Conservation (phyloP, 2,888 invertebrate genomes). For the Amitus sp. region DNA sequence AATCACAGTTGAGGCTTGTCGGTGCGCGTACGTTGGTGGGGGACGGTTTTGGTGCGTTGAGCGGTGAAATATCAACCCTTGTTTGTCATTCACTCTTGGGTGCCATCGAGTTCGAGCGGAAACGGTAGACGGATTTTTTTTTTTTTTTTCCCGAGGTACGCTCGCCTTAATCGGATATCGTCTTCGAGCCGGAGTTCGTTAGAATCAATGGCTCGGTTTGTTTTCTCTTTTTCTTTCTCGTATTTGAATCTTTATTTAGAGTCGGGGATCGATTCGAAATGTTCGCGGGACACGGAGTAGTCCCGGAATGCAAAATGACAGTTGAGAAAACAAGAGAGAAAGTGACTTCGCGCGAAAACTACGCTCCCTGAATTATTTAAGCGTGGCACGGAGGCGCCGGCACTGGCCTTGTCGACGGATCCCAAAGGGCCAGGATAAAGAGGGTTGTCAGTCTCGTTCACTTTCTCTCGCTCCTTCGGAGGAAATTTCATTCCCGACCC, state of each 20-base stretch:
- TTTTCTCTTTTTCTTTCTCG: neutral
- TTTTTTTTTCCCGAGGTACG: too few relatives aligned
- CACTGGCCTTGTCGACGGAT: constrained; percentile 17
- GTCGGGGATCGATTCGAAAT: constrained; percentile 18
- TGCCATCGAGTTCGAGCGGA: too few relatives aligned
- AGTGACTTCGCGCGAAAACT: constrained; percentile 24
- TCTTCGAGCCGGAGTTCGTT: neutral
- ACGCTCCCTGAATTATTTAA: constrained; percentile 34
- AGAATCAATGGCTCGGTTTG: neutral
- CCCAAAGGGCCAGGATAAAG: constrained; percentile 10
- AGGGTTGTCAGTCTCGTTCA: constrained; percentile 3
- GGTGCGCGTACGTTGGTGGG: too few relatives aligned
- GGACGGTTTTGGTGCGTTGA: too few relatives aligned
- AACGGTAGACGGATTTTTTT: too few relatives aligned
- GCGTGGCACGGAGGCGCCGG: constrained; percentile 3
- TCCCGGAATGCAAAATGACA: constrained; percentile 32
- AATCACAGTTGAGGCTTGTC: too few relatives aligned
- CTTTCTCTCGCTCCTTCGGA: constrained; percentile 4
- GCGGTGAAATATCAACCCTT: too few relatives aligned
- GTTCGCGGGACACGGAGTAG: constrained; percentile 13
- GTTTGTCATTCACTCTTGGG: too few relatives aligned
- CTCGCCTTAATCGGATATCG: too few relatives aligned
- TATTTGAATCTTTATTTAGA: constrained; percentile 23
- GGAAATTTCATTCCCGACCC: constrained; percentile 32
- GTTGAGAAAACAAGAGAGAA: constrained; percentile 29